Percentiles rank a stretch among this genome's conserved stretches.
Conservation (phyloP, 2,113 vertebrate genomes). For the Craseonycteris thonglongyai region DNA sequence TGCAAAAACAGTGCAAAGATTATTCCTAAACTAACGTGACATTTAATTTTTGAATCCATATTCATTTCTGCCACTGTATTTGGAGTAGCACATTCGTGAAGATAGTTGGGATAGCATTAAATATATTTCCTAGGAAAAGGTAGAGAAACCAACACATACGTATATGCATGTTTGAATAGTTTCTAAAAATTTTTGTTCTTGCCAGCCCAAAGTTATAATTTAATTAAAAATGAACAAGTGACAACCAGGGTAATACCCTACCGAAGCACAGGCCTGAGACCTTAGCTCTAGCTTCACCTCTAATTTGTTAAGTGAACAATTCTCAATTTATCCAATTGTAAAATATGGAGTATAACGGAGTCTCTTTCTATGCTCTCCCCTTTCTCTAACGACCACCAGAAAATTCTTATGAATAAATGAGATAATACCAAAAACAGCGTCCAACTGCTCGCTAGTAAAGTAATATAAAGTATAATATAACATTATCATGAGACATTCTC, state of each 20-base stretch:
- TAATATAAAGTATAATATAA: not conserved
- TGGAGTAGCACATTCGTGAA: conserved; percentile 10
- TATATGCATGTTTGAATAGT: not conserved
- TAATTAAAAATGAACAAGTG: not conserved
- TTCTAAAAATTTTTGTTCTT: not conserved
- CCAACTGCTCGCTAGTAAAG: conserved; percentile 8
- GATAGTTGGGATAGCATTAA: not conserved
- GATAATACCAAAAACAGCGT: not conserved
- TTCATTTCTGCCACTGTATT: not conserved
- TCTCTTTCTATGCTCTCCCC: not conserved
- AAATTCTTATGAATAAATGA: conserved; percentile 12
- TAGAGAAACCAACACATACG: not conserved
- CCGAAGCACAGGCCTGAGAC: not conserved
- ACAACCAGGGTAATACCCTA: not conserved
- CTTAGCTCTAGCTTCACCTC: not conserved
- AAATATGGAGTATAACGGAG: not conserved
- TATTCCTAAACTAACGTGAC: conserved; percentile 1
- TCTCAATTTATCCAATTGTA: not conserved
- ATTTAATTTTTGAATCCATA: conserved; percentile 7
- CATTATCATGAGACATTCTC: not conserved
- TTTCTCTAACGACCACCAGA: not conserved
- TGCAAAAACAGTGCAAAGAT: not conserved
- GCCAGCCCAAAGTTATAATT: not conserved
- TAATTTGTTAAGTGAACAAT: not conserved
- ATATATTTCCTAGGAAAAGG: conserved; percentile 1